Base-by-base conservation (phyloP, 2,797 vertebrate genomes). In the Betta splendens region DNA sequence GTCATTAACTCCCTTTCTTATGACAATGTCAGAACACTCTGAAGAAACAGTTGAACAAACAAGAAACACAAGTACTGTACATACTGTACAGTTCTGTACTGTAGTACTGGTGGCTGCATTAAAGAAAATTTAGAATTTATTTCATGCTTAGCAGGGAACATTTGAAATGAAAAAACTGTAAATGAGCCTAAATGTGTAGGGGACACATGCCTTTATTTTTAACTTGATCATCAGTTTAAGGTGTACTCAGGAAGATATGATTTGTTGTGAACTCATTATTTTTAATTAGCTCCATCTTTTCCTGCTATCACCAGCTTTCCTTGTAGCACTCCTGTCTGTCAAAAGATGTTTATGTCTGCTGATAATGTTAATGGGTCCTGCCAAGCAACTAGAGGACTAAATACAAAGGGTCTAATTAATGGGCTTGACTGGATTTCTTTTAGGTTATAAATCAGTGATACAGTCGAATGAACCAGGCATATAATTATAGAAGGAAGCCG, bases 261-360 rank as follows among this genome's bases (percentile, higher is more conserved):
- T 71, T 62, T 67, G 54, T 51, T 64, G 33, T 33, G 23, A 63
- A 64, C 38, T 82, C 75, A 72, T 85, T 78, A 77, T 78, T 84
- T 86, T 79, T 77, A 75, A 83, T 81, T 77, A 60, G 55, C 62
- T 64, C 55, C 54, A 35, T 70, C 61, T 38, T 51, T 71, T 72
- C 49, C 46, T 0, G 36, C 69, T 68, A 70, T 82, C 63, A 68
- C 56, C 44, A 51, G 13, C 61, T 67, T 52, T 20, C 60, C 46
- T 7, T 47, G 64, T 59, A 71, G 63, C 42, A n/a, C 39, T 20
- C 57, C 69, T 61, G 72, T 55, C 79, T 61, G 68, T 86, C 66
- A 78, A 64, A 64, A 76, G 48, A 39, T 28, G 37, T 54, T 72
- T 64, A 58, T 44, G 49, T 42, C 32, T 22, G 48, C 54, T 77